Conservation (phyloP, 1,140 invertebrate species). For the Zophobas morio region DNA sequence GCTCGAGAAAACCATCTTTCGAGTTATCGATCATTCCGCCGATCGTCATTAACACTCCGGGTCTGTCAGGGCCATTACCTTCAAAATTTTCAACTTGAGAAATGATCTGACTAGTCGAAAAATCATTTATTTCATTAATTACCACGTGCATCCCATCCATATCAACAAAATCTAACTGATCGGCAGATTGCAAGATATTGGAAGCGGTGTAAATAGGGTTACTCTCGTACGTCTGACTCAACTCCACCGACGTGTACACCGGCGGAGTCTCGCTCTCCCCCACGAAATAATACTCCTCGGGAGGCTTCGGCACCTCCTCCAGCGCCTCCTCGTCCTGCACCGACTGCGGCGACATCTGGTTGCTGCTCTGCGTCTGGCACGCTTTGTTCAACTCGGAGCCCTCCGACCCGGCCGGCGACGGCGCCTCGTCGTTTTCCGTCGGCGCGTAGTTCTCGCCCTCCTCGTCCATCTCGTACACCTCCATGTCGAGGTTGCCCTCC, state of each 20-base stretch:
- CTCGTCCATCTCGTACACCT: conserved; percentile 40
- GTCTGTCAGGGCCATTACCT: conserved; percentile 51
- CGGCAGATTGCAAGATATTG: conserved; percentile 59
- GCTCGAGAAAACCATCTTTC: conserved; percentile 52
- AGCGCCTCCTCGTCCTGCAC: conserved; percentile 3
- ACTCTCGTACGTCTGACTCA: conserved; percentile 43
- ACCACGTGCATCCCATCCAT: conserved; percentile 63
- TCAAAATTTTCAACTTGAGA: conserved; percentile 62
- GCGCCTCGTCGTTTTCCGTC: neutral
- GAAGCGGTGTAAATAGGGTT: conserved; percentile 59
- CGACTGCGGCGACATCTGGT: conserved; percentile 46
- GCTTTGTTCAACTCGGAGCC: conserved; percentile 61
- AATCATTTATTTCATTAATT: conserved; percentile 62
- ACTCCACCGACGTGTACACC: conserved; percentile 9
- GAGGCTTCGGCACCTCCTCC: conserved; percentile 8
- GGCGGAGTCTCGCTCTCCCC: neutral
- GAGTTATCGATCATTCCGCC: conserved; percentile 53
- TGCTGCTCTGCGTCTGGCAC: conserved; percentile 61
- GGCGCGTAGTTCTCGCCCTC: conserved; percentile 44
- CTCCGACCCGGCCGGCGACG: neutral
- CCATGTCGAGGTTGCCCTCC: conserved; percentile 22
- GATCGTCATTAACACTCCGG: conserved; percentile 62
- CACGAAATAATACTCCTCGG: conserved; percentile 40
- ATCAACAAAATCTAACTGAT: conserved; percentile 62
- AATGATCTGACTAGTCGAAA: conserved; percentile 56